phyloP scores from a whole-genome alignment of 2,888 invertebrate species.

The Ecdyonurus torrentis region DNA sequence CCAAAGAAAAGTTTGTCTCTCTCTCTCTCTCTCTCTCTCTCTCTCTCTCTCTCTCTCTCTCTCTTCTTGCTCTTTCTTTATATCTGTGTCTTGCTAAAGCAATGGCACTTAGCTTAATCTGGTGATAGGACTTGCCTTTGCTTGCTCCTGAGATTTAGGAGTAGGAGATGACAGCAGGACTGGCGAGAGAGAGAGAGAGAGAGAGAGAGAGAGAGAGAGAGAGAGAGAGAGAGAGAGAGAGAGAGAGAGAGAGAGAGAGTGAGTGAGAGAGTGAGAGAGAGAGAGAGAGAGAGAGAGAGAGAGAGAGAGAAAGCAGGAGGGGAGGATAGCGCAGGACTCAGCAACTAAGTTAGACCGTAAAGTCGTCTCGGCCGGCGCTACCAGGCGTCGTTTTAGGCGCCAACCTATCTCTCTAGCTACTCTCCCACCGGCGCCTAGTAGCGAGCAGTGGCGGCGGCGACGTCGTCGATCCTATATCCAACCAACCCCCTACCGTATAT shows the following conservation, averaged over 20 bases:
- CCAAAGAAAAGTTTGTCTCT: not conserved
- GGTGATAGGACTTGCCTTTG: not conserved
- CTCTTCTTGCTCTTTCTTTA: not conserved
- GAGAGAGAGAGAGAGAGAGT: not conserved
- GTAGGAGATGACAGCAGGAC: not conserved
- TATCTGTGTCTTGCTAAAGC: not conserved
- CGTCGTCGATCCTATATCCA: not conserved
- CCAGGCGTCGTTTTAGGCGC: not conserved
- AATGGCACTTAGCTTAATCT: not conserved
- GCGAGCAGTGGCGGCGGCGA: not conserved
- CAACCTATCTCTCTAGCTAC: not conserved
- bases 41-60: not conserved
- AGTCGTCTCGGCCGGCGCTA: not conserved
- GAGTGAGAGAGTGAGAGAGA: not conserved
- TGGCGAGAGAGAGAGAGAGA: not conserved
- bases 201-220: not conserved
- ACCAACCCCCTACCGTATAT: not conserved
- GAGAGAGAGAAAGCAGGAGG: constrained; percentile 2
- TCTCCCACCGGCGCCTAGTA: not conserved
- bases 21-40: not conserved
- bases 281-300: not conserved
- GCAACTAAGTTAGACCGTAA: not conserved
- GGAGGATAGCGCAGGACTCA: not conserved
- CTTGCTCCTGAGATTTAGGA: not conserved
- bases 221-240: not conserved